These are phyloP conservation scores for Fissipunctia ypsillon DNA, from an alignment of 2,888 invertebrate species.

Conservation along the genomic window DNA sequence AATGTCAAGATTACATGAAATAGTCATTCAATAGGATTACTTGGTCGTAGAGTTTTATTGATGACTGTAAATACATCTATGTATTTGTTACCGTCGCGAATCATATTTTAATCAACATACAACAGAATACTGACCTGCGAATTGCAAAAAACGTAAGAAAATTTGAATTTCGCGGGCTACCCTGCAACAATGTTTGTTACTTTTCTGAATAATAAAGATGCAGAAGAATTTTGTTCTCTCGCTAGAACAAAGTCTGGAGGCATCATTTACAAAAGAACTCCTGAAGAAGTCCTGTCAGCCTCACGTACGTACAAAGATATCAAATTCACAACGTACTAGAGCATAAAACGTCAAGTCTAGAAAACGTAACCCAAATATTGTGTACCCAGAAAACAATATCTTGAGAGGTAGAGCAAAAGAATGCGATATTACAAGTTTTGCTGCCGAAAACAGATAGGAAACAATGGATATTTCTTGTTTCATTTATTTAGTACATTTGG, in stretches of 20 bases:
- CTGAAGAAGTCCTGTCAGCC: background rate
- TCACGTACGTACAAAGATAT: slow-evolving; percentile 41
- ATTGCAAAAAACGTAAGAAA: too few relatives aligned
- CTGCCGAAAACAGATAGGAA: slow-evolving; percentile 41
- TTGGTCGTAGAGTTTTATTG: too few relatives aligned
- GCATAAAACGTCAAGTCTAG: slow-evolving; percentile 57
- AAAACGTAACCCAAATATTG: slow-evolving; percentile 52
- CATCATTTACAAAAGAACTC: slow-evolving; percentile 31
- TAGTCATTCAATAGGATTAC: too few relatives aligned
- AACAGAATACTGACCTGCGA: too few relatives aligned
- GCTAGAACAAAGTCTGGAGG: slow-evolving; percentile 1
- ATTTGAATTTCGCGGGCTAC: too few relatives aligned
- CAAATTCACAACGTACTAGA: slow-evolving; percentile 44
- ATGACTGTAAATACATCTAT: too few relatives aligned
- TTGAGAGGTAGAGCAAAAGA: slow-evolving; percentile 49
- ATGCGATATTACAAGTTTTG: slow-evolving; percentile 57
- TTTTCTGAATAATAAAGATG: background rate
- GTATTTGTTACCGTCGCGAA: too few relatives aligned
- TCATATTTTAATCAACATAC: too few relatives aligned
- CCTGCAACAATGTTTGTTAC: background rate
- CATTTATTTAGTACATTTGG: slow-evolving; percentile 39
- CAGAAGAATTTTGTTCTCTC: background rate
- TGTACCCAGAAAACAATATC: slow-evolving; percentile 59
- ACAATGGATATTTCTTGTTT: slow-evolving; percentile 37
- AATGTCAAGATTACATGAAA: too few relatives aligned